Conservation (phyloP, 2,888 invertebrate species). For the Heliconius erato region DNA sequence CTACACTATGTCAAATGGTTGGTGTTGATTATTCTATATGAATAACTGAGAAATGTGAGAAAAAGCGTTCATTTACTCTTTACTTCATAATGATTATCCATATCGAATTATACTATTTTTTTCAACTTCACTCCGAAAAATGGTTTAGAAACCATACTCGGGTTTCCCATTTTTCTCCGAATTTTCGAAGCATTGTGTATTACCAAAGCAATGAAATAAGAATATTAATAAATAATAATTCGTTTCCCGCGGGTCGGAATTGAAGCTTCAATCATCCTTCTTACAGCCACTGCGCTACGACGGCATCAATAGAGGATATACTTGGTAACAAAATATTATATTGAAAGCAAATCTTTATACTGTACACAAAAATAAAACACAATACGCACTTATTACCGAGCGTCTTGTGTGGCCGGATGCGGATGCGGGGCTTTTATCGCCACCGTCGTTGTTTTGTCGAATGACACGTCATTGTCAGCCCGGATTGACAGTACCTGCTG, state of each 20-base stretch:
- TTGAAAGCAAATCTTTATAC: background rate
- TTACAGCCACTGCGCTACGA: too few relatives aligned
- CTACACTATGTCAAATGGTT: too few relatives aligned
- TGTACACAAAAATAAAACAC: slow-evolving; percentile 19
- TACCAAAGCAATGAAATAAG: too few relatives aligned
- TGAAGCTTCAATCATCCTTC: too few relatives aligned
- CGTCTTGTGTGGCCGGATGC: slow-evolving; percentile 76
- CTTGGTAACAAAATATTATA: background rate
- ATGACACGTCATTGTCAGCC: slow-evolving; percentile 57
- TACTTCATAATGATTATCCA: background rate
- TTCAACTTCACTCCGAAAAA: too few relatives aligned
- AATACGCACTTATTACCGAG: slow-evolving; percentile 39
- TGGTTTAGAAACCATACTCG: too few relatives aligned
- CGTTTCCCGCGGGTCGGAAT: too few relatives aligned
- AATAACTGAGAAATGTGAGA: background rate
- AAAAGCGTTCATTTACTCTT: background rate
- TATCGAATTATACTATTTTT: background rate
- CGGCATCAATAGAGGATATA: background rate
- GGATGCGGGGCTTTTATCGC: slow-evolving; percentile 76
- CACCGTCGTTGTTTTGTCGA: slow-evolving; percentile 65
- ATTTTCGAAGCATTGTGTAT: too few relatives aligned
- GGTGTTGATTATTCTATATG: background rate
- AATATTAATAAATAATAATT: too few relatives aligned
- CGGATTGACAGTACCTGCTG: slow-evolving; percentile 56
- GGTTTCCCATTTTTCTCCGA: too few relatives aligned